Evolutionary conservation across 2,113 vertebrate species (phyloP).

Genomic region (Suncus etruscus): DNA sequence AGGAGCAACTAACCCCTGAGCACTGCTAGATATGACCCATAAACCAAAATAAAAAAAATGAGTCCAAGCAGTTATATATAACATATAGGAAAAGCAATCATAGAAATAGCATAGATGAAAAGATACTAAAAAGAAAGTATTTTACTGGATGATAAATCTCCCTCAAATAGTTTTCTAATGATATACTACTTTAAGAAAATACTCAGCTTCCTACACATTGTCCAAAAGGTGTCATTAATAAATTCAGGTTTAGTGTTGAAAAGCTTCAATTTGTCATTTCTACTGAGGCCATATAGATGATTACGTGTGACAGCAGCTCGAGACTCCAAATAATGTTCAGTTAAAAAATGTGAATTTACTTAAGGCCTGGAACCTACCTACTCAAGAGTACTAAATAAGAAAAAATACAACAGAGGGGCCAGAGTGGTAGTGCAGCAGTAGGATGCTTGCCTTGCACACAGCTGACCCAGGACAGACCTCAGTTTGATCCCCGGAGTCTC

Average conservation of each 20-base stretch:
- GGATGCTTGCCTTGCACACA: too few relatives aligned
- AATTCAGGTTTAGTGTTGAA: conserved; percentile 62
- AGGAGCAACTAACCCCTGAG: too few relatives aligned
- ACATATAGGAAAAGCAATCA: conserved; percentile 48
- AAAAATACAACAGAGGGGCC: background rate
- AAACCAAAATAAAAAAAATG: conserved; percentile 1
- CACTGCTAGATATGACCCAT: too few relatives aligned
- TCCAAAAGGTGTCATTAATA: conserved; percentile 60
- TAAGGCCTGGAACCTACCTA: background rate
- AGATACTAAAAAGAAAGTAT: conserved; percentile 55
- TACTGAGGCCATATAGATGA: conserved; percentile 37
- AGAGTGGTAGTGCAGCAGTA: background rate
- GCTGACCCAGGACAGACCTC: too few relatives aligned
- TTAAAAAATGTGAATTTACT: conserved; percentile 15
- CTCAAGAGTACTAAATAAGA: background rate
- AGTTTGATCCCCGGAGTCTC: too few relatives aligned
- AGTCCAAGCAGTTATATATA: conserved; percentile 49
- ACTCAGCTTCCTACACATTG: conserved; percentile 68
- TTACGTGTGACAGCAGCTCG: conserved; percentile 1
- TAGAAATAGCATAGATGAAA: conserved; percentile 39
- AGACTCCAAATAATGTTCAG: background rate
- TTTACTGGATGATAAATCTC: conserved; percentile 70
- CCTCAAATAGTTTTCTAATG: conserved; percentile 69
- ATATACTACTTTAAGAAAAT: conserved; percentile 58
- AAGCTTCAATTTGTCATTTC: conserved; percentile 49